Conservation (phyloP, 2,113 vertebrate species). For the Parotia lawesii region DNA sequence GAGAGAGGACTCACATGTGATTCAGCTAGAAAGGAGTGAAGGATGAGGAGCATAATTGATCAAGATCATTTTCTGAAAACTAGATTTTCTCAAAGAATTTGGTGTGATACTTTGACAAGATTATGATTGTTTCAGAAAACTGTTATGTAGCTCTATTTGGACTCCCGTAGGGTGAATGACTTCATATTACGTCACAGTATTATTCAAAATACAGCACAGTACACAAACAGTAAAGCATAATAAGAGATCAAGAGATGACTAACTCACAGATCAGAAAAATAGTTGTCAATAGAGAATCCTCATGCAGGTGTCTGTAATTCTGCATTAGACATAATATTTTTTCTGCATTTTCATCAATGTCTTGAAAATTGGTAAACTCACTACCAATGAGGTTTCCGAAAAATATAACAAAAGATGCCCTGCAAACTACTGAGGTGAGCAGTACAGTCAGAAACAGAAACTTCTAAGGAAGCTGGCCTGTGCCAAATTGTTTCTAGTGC, state of each 20-base stretch:
- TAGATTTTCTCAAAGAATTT: neutral
- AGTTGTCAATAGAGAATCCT: neutral
- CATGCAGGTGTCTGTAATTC: neutral
- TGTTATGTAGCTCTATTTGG: neutral
- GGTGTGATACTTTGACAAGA: neutral
- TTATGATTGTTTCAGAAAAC: neutral
- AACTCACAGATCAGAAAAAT: neutral
- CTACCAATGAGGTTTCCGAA: neutral
- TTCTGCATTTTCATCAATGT: neutral
- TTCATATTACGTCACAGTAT: neutral
- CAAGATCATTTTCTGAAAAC: neutral
- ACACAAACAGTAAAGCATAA: neutral
- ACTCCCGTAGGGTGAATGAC: neutral
- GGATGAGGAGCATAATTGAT: neutral
- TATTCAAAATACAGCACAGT: neutral
- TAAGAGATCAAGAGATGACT: neutral
- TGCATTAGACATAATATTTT: neutral
- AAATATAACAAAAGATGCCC: neutral
- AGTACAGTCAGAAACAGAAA: neutral
- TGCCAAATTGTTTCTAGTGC: neutral
- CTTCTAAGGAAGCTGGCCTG: neutral
- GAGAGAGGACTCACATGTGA: neutral
- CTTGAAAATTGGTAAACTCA: neutral
- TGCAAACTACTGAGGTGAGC: neutral
- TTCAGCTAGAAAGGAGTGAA: neutral